Conservation (phyloP, 2,888 invertebrate genomes). For the Drosophila fulvimacula region DNA sequence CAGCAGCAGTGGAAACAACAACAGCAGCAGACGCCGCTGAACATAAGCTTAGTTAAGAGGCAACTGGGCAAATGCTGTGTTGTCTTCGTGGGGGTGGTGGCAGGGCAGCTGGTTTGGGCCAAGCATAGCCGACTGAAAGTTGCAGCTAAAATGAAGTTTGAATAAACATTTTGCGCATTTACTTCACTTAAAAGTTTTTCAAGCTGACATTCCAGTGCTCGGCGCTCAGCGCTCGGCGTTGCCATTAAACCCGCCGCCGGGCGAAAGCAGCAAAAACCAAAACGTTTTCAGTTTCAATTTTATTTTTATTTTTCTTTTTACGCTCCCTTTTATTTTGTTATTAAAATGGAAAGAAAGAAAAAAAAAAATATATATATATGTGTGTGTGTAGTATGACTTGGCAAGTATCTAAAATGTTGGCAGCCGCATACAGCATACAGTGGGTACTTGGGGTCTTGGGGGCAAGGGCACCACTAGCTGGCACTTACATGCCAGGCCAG, state of each 20-base stretch:
- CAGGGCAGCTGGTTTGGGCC: neutral
- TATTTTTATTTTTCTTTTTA: constrained; percentile 3
- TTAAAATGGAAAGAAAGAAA: constrained; percentile 45
- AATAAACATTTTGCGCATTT: constrained; percentile 81
- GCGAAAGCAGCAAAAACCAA: constrained; percentile 51
- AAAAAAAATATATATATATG: constrained; percentile 12
- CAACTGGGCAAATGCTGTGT: constrained; percentile 32
- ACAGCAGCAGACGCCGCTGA: constrained; percentile 53
- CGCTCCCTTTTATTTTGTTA: constrained; percentile 43
- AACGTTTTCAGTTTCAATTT: constrained; percentile 48
- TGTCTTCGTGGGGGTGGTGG: neutral
- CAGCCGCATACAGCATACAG: constrained; percentile 17
- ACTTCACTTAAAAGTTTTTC: constrained; percentile 77
- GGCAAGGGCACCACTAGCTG: constrained; percentile 20
- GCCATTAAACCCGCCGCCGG: constrained; percentile 63
- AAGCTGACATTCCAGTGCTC: constrained; percentile 67
- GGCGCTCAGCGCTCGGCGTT: constrained; percentile 12
- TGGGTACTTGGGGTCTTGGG: constrained; percentile 11
- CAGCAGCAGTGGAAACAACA: constrained; percentile 9
- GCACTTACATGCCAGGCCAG: constrained; percentile 59
- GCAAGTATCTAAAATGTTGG: constrained; percentile 71
- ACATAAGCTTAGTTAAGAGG: constrained; percentile 75
- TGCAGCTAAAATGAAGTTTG: constrained; percentile 78
- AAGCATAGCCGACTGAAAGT: constrained; percentile 44
- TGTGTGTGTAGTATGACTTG: constrained; percentile 60